These are phyloP conservation scores for Thumatha senex DNA, from an alignment of 2,888 invertebrate species.

Conservation along the genomic window DNA sequence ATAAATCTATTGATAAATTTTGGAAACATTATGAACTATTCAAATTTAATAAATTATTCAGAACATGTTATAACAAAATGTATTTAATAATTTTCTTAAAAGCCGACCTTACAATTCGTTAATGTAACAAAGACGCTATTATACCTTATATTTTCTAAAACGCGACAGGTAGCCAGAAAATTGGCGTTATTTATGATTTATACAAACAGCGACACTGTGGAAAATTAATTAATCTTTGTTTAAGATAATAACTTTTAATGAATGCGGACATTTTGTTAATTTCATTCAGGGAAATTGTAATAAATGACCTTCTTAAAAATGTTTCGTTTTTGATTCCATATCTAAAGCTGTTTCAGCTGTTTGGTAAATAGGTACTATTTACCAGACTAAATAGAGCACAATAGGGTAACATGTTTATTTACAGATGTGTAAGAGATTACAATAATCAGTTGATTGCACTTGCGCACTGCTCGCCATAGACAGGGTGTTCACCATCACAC, in stretches of 20 bases:
- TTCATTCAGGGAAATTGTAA: constrained; percentile 3
- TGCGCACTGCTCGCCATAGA: no score
- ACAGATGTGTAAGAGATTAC: no score
- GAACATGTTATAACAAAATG: neutral
- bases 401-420: no score
- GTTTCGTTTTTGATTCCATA: neutral
- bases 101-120: neutral
- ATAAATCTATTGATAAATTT: no score
- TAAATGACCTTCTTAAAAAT: neutral
- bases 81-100: neutral
- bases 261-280: constrained; percentile 22
- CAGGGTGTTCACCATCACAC: no score
- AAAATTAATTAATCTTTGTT: constrained; percentile 50
- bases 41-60: neutral
- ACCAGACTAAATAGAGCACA: no score
- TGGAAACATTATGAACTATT: no score
- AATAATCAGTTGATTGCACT: no score
- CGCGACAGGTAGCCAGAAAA: constrained; percentile 31
- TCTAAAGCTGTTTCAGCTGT: no score
- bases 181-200: constrained; percentile 54
- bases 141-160: constrained; percentile 18
- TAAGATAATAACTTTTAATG: constrained; percentile 40
- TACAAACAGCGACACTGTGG: constrained; percentile 48
- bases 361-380: no score
- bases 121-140: constrained; percentile 5